These are phyloP conservation scores for Drosophila anomalata DNA, from an alignment of 2,888 invertebrate species.

Conservation along the genomic window DNA sequence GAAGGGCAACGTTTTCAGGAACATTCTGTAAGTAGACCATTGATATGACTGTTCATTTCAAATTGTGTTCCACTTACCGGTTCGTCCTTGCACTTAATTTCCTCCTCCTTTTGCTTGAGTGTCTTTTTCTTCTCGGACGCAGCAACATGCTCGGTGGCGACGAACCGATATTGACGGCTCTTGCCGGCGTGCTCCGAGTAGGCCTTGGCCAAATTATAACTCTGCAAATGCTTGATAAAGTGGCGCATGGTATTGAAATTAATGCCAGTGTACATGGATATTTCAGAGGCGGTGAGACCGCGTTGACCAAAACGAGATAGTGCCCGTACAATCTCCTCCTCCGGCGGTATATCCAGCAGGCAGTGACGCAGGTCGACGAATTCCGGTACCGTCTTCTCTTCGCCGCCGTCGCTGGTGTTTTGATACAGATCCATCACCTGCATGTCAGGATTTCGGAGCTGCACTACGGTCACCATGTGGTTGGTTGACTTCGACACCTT, in stretches of 20 bases:
- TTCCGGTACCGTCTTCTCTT: conserved; percentile 84
- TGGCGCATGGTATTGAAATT: conserved; percentile 84
- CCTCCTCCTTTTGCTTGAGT: conserved; percentile 43
- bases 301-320: conserved; percentile 84
- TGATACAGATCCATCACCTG: conserved; percentile 85
- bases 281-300: conserved; percentile 85
- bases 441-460: conserved; percentile 21
- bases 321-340: conserved; percentile 85
- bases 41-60: neutral
- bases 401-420: conserved; percentile 80
- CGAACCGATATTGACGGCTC: conserved; percentile 85
- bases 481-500: conserved; percentile 16
- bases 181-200: conserved; percentile 86
- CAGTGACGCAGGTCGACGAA: conserved; percentile 68
- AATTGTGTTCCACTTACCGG: conserved; percentile 61
- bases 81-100: conserved; percentile 73
- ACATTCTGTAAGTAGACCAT: conserved; percentile 49
- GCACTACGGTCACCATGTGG: conserved; percentile 85
- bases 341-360: conserved; percentile 82
- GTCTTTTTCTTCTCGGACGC: conserved; percentile 50
- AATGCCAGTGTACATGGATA: conserved; percentile 83
- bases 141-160: conserved; percentile 52
- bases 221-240: conserved; percentile 83
- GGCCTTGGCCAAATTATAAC: conserved; percentile 83
- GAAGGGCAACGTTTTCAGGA: conserved; percentile 52